Evolutionary conservation across 2,888 invertebrate species (phyloP).

Genomic region (Parnassius orleans): DNA sequence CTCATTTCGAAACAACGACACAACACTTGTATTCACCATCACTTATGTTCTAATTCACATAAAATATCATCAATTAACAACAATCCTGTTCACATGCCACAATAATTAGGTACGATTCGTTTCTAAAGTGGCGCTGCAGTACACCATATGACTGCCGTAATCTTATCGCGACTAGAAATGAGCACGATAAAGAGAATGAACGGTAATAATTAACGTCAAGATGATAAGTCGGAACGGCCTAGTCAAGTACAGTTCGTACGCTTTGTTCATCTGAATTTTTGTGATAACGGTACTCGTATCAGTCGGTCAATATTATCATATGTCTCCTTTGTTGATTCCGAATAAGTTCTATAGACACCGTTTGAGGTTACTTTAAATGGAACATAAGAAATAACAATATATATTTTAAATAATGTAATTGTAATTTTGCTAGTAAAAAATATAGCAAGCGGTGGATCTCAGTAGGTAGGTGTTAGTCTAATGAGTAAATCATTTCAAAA

Average conservation of each 20-base stretch:
- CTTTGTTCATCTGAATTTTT: conserved; percentile 41
- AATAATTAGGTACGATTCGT: conserved; percentile 33
- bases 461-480: no score
- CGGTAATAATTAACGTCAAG: conserved; percentile 65
- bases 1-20: conserved; percentile 52
- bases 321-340: conserved; percentile 25
- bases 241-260: conserved; percentile 51
- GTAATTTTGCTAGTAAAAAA: no score
- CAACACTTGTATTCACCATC: conserved; percentile 54
- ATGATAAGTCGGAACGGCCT: conserved; percentile 58
- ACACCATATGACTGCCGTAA: conserved; percentile 69
- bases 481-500: no score
- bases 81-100: conserved; percentile 31
- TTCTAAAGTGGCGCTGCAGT: conserved; percentile 49
- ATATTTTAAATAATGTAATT: no score
- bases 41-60: conserved; percentile 46
- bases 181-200: conserved; percentile 65
- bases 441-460: no score
- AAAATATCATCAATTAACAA: conserved; percentile 30
- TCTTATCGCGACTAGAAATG: conserved; percentile 69
- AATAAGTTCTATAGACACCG: conserved; percentile 7
- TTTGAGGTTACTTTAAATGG: neutral
- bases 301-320: conserved; percentile 35
- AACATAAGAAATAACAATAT: no score
- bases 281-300: conserved; percentile 44